phyloP scores from a whole-genome alignment of 1,140 invertebrate species.

The Lerema accius region DNA sequence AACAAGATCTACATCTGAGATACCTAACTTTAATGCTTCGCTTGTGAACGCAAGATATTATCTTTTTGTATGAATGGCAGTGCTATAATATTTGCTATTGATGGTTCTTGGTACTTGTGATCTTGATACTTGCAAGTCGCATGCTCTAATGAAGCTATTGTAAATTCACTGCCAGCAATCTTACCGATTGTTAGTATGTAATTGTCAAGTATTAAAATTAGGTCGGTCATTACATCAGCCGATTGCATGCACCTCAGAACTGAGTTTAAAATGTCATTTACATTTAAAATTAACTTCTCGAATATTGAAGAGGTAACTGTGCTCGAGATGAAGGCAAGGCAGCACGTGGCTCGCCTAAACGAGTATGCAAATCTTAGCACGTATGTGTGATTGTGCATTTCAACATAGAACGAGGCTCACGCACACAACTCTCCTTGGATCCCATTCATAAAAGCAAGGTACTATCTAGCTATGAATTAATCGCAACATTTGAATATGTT shows the following conservation, averaged over 20 bases:
- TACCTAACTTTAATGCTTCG: conserved; percentile 36
- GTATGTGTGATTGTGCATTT: conserved; percentile 59
- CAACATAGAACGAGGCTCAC: conserved; percentile 46
- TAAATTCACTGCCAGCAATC: background rate
- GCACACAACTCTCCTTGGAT: conserved; percentile 54
- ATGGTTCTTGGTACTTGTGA: background rate
- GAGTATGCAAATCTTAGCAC: conserved; percentile 70
- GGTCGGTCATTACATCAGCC: conserved; percentile 44
- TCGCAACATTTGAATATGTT: conserved; percentile 82
- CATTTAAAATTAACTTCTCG: conserved; percentile 74
- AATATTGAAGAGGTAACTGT: conserved; percentile 77
- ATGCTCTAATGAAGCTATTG: background rate
- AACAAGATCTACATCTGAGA: conserved; percentile 46
- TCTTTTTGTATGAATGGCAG: conserved; percentile 40
- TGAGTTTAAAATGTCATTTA: conserved; percentile 72
- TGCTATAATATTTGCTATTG: background rate
- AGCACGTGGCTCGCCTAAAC: conserved; percentile 71
- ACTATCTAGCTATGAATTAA: conserved; percentile 81
- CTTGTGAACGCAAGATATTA: conserved; percentile 39
- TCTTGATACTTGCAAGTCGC: no score
- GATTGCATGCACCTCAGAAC: conserved; percentile 46
- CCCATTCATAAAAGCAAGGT: conserved; percentile 79
- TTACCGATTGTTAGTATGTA: background rate
- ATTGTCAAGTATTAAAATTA: background rate
- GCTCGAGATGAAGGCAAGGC: conserved; percentile 55